Percentiles rank a stretch among this genome's conserved stretches.
phyloP scores from a whole-genome alignment of 1,140 invertebrate species.

The Atta colombica region DNA sequence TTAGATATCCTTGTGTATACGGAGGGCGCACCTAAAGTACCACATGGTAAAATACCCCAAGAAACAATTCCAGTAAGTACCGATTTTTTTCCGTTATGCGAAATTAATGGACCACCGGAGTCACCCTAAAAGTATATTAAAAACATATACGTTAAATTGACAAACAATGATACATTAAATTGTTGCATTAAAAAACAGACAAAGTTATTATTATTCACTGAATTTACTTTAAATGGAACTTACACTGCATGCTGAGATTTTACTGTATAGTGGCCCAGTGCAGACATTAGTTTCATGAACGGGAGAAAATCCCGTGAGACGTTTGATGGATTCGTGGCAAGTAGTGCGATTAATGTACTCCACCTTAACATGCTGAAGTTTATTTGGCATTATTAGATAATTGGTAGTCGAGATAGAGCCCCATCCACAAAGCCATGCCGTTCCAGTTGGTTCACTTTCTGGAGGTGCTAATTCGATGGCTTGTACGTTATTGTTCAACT shows the following conservation, averaged over 20 bases:
- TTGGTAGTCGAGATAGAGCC: no score
- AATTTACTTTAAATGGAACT: slow-evolving; percentile 78
- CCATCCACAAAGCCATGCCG: slow-evolving; percentile 85
- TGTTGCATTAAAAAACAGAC: neutral
- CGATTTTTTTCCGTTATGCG: neutral
- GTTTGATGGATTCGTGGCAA: slow-evolving; percentile 70
- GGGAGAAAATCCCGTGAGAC: slow-evolving; percentile 65
- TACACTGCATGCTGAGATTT: slow-evolving; percentile 88
- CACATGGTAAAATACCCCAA: slow-evolving; percentile 92
- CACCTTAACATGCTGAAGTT: slow-evolving; percentile 71
- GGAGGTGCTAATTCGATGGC: slow-evolving; percentile 85
- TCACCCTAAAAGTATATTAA: slow-evolving; percentile 86
- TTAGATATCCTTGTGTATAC: slow-evolving; percentile 90
- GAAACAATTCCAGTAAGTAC: slow-evolving; percentile 88
- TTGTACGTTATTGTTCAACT: slow-evolving; percentile 85
- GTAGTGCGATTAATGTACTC: slow-evolving; percentile 63
- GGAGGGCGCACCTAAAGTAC: slow-evolving; percentile 89
- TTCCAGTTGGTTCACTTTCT: slow-evolving; percentile 76
- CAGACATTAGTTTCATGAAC: slow-evolving; percentile 87
- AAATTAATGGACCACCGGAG: slow-evolving; percentile 88
- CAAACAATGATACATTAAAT: neutral
- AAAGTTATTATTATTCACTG: neutral
- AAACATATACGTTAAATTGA: neutral
- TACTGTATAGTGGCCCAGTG: slow-evolving; percentile 87
- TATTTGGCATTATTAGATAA: slow-evolving; percentile 53